phyloP scores from a whole-genome alignment of 2,113 vertebrate genomes.

The Seriola quinqueradiata region DNA sequence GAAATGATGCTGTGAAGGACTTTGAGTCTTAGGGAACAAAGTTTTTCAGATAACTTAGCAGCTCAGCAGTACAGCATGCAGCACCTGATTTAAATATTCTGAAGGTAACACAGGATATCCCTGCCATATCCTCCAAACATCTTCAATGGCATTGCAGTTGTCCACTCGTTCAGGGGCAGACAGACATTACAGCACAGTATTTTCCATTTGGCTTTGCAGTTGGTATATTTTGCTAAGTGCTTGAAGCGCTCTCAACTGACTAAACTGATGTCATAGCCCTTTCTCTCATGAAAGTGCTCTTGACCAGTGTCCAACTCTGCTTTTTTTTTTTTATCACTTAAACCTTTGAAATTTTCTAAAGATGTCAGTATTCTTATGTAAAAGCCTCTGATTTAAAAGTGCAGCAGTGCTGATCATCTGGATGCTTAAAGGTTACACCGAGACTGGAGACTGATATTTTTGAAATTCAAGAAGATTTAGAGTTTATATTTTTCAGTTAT shows the following conservation, averaged over 20 bases:
- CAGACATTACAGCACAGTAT: background rate
- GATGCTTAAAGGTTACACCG: background rate
- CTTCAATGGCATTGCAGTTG: background rate
- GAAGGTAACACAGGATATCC: background rate
- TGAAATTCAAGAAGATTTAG: background rate
- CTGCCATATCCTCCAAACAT: background rate
- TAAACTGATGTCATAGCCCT: conserved; percentile 15
- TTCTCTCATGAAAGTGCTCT: conserved; percentile 8
- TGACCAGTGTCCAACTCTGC: conserved; percentile 20
- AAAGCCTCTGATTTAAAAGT: conserved; percentile 14
- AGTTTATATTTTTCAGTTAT: background rate
- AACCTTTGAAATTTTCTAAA: conserved; percentile 12
- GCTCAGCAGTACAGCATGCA: background rate
- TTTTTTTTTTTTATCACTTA: conserved; percentile 26
- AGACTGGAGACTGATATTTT: background rate
- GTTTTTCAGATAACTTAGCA: background rate
- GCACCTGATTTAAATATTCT: background rate
- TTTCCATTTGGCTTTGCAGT: conserved; percentile 8
- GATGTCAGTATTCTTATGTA: background rate
- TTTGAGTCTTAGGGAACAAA: background rate
- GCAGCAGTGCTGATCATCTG: background rate
- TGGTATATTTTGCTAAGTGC: conserved; percentile 39
- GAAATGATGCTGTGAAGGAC: conserved; percentile 7
- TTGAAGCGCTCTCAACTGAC: conserved; percentile 3
- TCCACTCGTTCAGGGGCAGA: background rate